These are phyloP conservation scores for Orgyia antiqua DNA, from an alignment of 2,888 invertebrate genomes.

Conservation along the genomic window DNA sequence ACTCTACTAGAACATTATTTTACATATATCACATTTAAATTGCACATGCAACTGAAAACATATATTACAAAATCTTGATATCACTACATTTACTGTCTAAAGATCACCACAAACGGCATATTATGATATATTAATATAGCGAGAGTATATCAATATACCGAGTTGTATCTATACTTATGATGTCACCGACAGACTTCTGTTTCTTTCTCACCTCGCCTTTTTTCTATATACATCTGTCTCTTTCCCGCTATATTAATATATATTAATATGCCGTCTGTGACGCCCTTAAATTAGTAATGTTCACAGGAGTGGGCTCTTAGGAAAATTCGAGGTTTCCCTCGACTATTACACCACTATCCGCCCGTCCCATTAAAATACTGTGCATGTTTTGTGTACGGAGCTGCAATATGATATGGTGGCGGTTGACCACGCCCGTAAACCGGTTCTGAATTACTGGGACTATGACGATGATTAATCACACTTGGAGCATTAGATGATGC, in stretches of 20 bases:
- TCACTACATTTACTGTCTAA: too few relatives aligned
- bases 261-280: too few relatives aligned
- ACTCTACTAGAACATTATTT: conserved; percentile 43
- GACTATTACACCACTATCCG: conserved; percentile 56
- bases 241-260: too few relatives aligned
- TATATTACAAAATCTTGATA: conserved; percentile 23
- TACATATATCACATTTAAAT: conserved; percentile 70
- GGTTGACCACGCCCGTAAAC: conserved; percentile 76
- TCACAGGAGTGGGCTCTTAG: conserved; percentile 37
- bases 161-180: too few relatives aligned
- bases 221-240: too few relatives aligned
- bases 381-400: conserved; percentile 89
- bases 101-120: too few relatives aligned
- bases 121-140: too few relatives aligned
- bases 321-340: conserved; percentile 36
- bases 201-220: too few relatives aligned
- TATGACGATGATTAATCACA: conserved; percentile 59
- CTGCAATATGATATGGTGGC: conserved; percentile 91
- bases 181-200: too few relatives aligned
- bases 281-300: conserved; percentile 42
- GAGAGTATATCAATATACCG: too few relatives aligned
- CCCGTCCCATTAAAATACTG: conserved; percentile 79
- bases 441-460: conserved; percentile 56
- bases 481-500: conserved; percentile 55
- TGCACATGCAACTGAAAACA: conserved; percentile 61